Evolutionary conservation across 1,140 invertebrate species (phyloP).

Genomic region (Bombus sibiricus): DNA sequence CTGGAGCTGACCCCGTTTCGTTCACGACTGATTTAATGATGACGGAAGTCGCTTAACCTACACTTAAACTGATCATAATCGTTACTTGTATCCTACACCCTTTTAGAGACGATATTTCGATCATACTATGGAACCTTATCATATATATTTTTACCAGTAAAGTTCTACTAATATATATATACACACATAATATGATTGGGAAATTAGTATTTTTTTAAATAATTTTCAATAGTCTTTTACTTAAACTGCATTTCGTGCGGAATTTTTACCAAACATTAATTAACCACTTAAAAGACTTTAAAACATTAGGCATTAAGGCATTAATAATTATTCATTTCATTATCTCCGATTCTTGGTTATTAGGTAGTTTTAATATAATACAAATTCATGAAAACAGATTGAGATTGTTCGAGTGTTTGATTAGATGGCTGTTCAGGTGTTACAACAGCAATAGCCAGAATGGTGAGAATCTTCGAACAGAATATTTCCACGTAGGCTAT

Average conservation of each 20-base stretch:
- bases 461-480: slow-evolving; percentile 50
- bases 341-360: background rate
- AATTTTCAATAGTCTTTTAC: background rate
- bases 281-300: background rate
- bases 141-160: background rate
- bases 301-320: background rate
- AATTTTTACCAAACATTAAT: background rate
- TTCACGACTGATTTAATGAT: slow-evolving; percentile 1
- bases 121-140: no score
- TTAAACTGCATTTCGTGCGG: background rate
- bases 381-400: background rate
- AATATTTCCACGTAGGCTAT: slow-evolving; percentile 49
- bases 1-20: slow-evolving; percentile 6
- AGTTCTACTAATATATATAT: background rate
- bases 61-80: background rate
- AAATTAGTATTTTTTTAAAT: background rate
- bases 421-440: background rate
- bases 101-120: background rate
- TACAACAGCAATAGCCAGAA: slow-evolving; percentile 1
- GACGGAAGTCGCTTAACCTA: slow-evolving; percentile 11
- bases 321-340: background rate
- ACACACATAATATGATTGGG: no score
- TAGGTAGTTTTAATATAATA: background rate
- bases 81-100: background rate
- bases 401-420: background rate